Conservation (phyloP, 2,797 vertebrate species). For the Huso huso region DNA sequence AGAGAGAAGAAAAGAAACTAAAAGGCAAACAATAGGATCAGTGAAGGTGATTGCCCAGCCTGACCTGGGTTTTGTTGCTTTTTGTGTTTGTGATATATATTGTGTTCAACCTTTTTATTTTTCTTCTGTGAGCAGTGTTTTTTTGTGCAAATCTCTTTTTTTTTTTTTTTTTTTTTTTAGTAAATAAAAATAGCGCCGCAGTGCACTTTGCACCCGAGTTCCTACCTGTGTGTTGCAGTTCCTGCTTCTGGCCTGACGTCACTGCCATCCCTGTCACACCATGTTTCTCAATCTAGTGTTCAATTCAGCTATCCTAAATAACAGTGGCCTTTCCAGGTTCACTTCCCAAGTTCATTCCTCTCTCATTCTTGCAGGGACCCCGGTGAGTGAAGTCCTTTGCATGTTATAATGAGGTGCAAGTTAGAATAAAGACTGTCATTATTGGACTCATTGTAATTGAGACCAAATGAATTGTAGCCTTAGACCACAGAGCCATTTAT, state of each 20-base stretch:
- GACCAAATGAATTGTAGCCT: constrained; percentile 38
- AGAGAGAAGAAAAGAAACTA: too few species aligned
- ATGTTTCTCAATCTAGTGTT: not conserved
- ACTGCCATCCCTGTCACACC: constrained; percentile 1
- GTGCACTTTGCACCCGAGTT: too few species aligned
- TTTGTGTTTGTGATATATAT: too few species aligned
- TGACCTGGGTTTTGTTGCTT: too few species aligned
- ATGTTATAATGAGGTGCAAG: not conserved
- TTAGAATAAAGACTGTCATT: constrained; percentile 24
- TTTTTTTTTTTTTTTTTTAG: not conserved
- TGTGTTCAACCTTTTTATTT: too few species aligned
- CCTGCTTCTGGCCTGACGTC: too few species aligned
- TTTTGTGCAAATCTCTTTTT: not conserved
- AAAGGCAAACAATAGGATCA: too few species aligned
- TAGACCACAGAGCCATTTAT: constrained; percentile 11
- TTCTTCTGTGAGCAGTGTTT: too few species aligned
- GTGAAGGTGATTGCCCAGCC: too few species aligned
- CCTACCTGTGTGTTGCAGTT: too few species aligned
- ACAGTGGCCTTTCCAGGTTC: constrained; percentile 22
- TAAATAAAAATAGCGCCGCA: not conserved
- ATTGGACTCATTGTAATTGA: constrained; percentile 17
- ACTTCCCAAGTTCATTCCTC: constrained; percentile 38
- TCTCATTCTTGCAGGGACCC: constrained; percentile 33
- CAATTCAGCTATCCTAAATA: not conserved
- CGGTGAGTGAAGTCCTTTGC: not conserved